Percentiles rank a stretch among this genome's conserved stretches.
phyloP scores from a whole-genome alignment of 2,888 invertebrate genomes.

The Eueremaeus valkanovi region DNA sequence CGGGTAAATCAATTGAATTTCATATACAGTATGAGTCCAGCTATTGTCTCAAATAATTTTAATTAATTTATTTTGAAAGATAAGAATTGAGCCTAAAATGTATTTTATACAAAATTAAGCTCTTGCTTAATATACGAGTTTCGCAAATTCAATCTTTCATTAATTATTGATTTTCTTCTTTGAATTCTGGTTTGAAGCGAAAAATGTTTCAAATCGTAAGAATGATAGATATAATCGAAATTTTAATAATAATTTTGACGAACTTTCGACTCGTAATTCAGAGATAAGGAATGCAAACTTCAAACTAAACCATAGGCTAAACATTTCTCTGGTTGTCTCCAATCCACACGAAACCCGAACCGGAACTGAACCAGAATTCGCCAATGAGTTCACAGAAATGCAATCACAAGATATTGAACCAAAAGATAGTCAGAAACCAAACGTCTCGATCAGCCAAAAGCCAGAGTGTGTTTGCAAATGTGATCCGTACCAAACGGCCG shows the following conservation, averaged over 20 bases:
- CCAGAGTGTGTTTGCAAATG: neutral
- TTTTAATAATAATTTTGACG: neutral
- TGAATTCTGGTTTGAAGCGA: neutral
- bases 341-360: too few species aligned
- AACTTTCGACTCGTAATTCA: neutral
- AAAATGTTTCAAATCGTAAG: neutral
- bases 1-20: too few species aligned
- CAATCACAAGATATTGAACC: neutral
- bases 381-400: slow-evolving; percentile 7
- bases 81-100: too few species aligned
- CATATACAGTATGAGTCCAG: too few species aligned
- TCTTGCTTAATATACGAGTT: too few species aligned
- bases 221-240: neutral
- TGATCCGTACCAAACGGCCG: neutral
- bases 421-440: neutral
- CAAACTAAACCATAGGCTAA: neutral
- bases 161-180: neutral
- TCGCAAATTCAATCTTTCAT: neutral
- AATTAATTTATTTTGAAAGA: too few species aligned
- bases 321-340: neutral
- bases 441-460: too few species aligned
- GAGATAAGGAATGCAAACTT: neutral
- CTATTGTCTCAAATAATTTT: too few species aligned
- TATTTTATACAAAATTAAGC: too few species aligned
- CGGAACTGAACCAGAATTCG: neutral